phyloP scores from a whole-genome alignment of 2,888 invertebrate genomes.

The Sericinus montela region DNA sequence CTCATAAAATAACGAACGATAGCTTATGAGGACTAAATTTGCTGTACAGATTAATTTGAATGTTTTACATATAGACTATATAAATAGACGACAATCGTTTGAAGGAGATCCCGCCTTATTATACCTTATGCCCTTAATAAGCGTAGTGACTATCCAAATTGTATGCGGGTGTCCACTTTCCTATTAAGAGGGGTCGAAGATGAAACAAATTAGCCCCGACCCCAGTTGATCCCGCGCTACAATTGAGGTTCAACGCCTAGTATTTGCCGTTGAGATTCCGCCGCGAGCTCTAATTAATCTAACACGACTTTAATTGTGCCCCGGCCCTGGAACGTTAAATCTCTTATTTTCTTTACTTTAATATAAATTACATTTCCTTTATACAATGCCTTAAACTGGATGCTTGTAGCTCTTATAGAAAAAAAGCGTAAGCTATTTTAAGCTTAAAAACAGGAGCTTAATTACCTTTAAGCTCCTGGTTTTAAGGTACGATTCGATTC shows the following conservation, averaged over 20 bases:
- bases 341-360: not conserved
- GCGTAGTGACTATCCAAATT: slow-evolving; percentile 14
- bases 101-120: not conserved
- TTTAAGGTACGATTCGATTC: too few relatives aligned
- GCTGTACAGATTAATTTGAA: too few relatives aligned
- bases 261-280: slow-evolving; percentile 39
- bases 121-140: slow-evolving; percentile 3
- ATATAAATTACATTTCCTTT: not conserved
- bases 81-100: not conserved
- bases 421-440: too few relatives aligned
- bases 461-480: too few relatives aligned
- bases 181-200: slow-evolving; percentile 52
- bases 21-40: too few relatives aligned
- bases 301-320: slow-evolving; percentile 40
- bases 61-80: too few relatives aligned
- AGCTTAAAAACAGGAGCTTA: too few relatives aligned
- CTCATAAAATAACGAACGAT: too few relatives aligned
- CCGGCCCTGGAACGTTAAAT: slow-evolving; percentile 21
- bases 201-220: slow-evolving; percentile 37
- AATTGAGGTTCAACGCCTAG: slow-evolving; percentile 35
- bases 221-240: slow-evolving; percentile 36
- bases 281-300: slow-evolving; percentile 53
- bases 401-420: too few relatives aligned
- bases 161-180: slow-evolving; percentile 70
- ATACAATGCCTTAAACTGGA: too few relatives aligned